Percentiles rank a stretch among this genome's conserved stretches.
phyloP scores from a whole-genome alignment of 2,113 vertebrate species.

The Rhynchopsitta pachyrhyncha region DNA sequence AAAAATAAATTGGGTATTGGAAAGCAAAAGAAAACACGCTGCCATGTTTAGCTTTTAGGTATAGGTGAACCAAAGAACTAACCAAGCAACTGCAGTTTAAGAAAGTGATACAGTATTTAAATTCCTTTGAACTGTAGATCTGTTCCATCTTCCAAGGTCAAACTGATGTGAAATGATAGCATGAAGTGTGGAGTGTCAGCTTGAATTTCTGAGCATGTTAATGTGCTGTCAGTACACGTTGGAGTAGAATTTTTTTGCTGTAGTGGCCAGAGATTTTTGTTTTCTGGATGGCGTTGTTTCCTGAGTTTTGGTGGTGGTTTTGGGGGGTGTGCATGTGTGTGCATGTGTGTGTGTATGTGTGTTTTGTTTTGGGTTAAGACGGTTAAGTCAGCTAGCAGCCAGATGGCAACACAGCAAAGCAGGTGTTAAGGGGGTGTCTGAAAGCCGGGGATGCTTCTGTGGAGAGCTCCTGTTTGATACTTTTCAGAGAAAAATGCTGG shows the following conservation, averaged over 20 bases:
- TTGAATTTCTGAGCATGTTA: neutral
- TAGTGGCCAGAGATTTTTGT: neutral
- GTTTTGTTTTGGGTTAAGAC: neutral
- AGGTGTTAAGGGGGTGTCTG: neutral
- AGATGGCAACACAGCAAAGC: neutral
- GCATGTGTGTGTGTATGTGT: neutral
- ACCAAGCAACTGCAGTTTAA: too few relatives aligned
- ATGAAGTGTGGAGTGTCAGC: neutral
- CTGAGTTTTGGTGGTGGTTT: neutral
- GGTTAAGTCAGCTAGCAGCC: neutral
- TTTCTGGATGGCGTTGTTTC: neutral
- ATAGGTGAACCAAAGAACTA: neutral
- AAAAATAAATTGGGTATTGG: neutral
- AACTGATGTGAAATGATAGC: neutral
- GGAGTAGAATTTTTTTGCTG: neutral
- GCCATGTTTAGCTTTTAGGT: neutral
- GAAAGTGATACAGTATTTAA: neutral
- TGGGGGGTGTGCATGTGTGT: too few relatives aligned
- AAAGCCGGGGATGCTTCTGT: neutral
- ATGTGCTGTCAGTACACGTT: neutral
- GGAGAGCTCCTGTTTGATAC: neutral
- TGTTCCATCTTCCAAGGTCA: rapidly evolving
- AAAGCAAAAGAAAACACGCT: neutral
- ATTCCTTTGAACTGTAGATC: neutral
- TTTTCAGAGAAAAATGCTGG: neutral